Evolutionary conservation across 2,113 vertebrate species (phyloP).

Genomic region (Anolis sagrei): DNA sequence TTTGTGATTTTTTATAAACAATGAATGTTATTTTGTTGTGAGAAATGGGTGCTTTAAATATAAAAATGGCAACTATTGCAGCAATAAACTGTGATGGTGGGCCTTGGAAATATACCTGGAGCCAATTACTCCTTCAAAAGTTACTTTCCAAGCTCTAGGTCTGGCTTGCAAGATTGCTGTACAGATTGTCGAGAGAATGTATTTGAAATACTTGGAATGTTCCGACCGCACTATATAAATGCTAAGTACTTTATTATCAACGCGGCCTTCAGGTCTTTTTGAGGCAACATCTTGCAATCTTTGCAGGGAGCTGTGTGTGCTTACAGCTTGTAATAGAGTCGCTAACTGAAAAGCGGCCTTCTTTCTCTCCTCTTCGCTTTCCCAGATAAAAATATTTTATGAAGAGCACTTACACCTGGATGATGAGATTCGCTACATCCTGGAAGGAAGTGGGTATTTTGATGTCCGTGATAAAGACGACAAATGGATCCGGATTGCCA

Average conservation of each 20-base stretch:
- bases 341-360: constrained; percentile 30
- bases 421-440: constrained; percentile 93
- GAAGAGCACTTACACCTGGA: constrained; percentile 93
- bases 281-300: background rate
- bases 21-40: too few relatives aligned
- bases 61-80: too few relatives aligned
- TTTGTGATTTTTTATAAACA: too few relatives aligned
- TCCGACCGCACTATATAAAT: background rate
- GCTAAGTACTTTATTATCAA: background rate
- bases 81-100: too few relatives aligned
- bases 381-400: constrained; percentile 89
- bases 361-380: background rate
- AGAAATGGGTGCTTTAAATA: too few relatives aligned
- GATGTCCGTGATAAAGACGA: constrained; percentile 89
- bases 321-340: constrained; percentile 6
- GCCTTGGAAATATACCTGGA: too few relatives aligned
- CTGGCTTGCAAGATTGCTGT: background rate
- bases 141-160: background rate
- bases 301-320: background rate
- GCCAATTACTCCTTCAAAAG: background rate
- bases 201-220: background rate
- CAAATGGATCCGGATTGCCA: constrained; percentile 89
- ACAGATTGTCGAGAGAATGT: background rate
- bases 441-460: constrained; percentile 93
- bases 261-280: background rate